A percentile compares a stretch with the other conserved stretches of the same genome.
Conservation (phyloP, 2,797 vertebrate genomes). For the Cyclopterus lumpus region DNA sequence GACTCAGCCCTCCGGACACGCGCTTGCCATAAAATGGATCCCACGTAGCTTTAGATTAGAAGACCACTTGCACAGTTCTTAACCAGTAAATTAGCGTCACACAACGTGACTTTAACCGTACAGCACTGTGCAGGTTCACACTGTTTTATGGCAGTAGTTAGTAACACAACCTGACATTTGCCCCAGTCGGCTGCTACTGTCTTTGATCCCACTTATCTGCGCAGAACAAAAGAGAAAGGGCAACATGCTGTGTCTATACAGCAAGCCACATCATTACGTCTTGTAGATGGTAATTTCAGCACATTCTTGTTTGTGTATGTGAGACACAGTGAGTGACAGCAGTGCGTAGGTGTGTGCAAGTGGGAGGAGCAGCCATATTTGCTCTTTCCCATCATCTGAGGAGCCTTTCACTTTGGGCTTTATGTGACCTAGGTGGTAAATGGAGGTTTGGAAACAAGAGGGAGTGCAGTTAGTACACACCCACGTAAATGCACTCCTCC, state of each 20-base stretch:
- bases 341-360: conserved; percentile 52
- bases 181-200: conserved; percentile 23
- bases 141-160: conserved; percentile 19
- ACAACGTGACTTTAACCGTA: background rate
- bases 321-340: conserved; percentile 38
- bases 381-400: conserved; percentile 31
- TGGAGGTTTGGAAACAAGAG: conserved; percentile 46
- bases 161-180: conserved; percentile 58
- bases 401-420: conserved; percentile 36
- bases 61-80: background rate
- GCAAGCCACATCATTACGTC: conserved; percentile 61
- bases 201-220: conserved; percentile 55
- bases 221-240: conserved; percentile 57
- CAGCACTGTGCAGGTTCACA: background rate
- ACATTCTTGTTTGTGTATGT: conserved; percentile 38
- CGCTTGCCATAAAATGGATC: conserved; percentile 41
- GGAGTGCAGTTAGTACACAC: conserved; percentile 11
- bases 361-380: conserved; percentile 7
- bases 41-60: background rate
- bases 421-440: conserved; percentile 39
- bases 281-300: conserved; percentile 58
- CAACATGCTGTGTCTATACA: conserved; percentile 47
- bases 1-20: background rate
- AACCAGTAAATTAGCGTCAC: conserved; percentile 14
- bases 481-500: conserved; percentile 42